phyloP scores from a whole-genome alignment of 2,797 vertebrate genomes.

The Myotis pilosus region DNA sequence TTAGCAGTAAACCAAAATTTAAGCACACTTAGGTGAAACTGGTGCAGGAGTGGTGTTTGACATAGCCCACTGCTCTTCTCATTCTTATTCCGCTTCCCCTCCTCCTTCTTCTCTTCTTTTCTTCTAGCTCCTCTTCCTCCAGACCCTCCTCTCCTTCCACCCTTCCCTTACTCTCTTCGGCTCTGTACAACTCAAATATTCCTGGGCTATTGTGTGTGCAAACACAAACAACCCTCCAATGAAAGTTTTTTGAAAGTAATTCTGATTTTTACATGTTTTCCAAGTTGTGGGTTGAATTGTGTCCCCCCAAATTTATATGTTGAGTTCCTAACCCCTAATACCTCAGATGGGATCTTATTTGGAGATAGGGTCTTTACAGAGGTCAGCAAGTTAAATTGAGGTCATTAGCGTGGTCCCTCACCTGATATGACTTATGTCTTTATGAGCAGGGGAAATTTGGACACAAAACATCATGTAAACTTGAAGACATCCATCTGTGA shows the following conservation, averaged over 20 bases:
- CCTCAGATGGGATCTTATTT: neutral
- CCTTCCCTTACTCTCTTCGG: neutral
- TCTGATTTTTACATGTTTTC: neutral
- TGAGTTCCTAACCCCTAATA: neutral
- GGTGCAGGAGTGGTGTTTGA: neutral
- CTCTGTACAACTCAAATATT: neutral
- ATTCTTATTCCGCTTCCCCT: neutral
- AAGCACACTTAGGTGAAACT: neutral
- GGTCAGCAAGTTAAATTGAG: neutral
- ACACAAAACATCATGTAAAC: neutral
- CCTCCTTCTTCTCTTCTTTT: neutral
- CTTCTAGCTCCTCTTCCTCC: neutral
- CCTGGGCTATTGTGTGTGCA: neutral
- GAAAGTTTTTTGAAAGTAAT: conserved; percentile 2
- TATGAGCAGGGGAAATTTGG: neutral
- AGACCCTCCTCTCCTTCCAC: too few relatives aligned
- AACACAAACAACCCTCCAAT: neutral
- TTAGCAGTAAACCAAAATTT: neutral
- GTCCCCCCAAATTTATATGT: neutral
- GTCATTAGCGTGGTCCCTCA: neutral
- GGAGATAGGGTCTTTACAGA: neutral
- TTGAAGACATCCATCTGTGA: neutral
- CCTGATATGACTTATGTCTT: neutral
- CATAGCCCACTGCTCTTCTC: neutral
- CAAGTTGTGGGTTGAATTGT: neutral